Conservation (phyloP, 2,113 vertebrate species). For the Dasyprocta punctata region DNA sequence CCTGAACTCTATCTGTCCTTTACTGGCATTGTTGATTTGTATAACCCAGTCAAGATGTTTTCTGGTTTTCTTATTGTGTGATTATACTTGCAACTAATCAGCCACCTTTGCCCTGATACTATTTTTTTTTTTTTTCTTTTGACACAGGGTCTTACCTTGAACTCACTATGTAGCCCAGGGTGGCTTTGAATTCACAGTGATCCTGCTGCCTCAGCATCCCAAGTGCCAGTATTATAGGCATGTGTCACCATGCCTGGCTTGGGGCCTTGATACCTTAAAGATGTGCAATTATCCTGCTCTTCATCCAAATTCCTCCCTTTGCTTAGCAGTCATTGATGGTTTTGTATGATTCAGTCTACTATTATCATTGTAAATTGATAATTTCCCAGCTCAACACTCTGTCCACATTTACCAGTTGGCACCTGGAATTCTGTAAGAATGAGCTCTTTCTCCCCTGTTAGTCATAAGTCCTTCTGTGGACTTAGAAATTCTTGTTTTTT, state of each 20-base stretch:
- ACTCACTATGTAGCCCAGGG: too few relatives aligned
- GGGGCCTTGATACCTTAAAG: neutral
- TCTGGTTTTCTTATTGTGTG: neutral
- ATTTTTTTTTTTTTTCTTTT: neutral
- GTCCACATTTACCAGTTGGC: neutral
- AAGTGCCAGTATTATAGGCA: too few relatives aligned
- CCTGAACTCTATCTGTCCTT: neutral
- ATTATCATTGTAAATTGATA: neutral
- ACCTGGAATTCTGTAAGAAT: neutral
- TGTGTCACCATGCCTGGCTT: too few relatives aligned
- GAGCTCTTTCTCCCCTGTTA: neutral
- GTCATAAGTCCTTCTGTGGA: neutral
- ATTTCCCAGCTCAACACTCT: neutral
- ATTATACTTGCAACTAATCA: neutral
- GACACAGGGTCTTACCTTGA: too few relatives aligned
- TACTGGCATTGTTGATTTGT: constrained; percentile 9
- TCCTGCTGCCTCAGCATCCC: too few relatives aligned
- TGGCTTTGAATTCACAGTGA: too few relatives aligned
- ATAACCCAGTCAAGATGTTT: neutral
- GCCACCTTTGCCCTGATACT: neutral
- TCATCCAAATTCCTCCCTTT: neutral
- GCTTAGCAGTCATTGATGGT: neutral
- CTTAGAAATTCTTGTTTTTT: neutral
- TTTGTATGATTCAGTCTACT: constrained; percentile 17
- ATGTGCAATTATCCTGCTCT: neutral